A percentile compares a stretch with the other conserved stretches of the same genome.
Evolutionary conservation across 2,113 vertebrate genomes (phyloP).

Genomic region (Muntiacus reevesi): DNA sequence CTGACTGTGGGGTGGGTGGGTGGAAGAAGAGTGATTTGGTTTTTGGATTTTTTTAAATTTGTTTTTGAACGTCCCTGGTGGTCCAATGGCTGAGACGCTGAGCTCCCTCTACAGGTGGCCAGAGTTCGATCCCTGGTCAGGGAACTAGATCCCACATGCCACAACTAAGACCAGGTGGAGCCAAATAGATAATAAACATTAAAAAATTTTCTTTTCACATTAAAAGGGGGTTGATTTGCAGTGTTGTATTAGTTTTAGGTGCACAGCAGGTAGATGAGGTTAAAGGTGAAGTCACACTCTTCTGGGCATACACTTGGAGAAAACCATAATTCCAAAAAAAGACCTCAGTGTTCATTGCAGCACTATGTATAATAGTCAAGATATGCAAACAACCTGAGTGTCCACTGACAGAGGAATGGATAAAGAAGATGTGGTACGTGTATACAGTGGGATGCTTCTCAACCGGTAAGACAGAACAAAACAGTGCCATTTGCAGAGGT

Average conservation of each 20-base stretch:
- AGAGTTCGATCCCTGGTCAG: neutral
- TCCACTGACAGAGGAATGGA: neutral
- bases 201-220: neutral
- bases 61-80: neutral
- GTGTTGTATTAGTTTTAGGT: neutral
- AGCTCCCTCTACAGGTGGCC: neutral
- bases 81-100: neutral
- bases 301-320: neutral
- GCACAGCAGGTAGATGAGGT: neutral
- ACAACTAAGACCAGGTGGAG: neutral
- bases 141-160: neutral
- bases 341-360: neutral
- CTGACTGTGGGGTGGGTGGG: neutral
- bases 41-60: neutral
- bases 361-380: neutral
- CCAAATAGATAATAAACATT: neutral
- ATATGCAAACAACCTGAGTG: neutral
- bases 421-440: neutral
- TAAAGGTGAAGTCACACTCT: neutral
- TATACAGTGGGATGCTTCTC: neutral
- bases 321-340: neutral
- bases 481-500: neutral
- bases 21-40: neutral
- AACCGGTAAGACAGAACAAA: neutral
- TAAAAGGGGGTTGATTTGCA: neutral